These are phyloP conservation scores for Lithobates sylvaticus DNA, from an alignment of 2,797 vertebrate species.

Conservation along the genomic window DNA sequence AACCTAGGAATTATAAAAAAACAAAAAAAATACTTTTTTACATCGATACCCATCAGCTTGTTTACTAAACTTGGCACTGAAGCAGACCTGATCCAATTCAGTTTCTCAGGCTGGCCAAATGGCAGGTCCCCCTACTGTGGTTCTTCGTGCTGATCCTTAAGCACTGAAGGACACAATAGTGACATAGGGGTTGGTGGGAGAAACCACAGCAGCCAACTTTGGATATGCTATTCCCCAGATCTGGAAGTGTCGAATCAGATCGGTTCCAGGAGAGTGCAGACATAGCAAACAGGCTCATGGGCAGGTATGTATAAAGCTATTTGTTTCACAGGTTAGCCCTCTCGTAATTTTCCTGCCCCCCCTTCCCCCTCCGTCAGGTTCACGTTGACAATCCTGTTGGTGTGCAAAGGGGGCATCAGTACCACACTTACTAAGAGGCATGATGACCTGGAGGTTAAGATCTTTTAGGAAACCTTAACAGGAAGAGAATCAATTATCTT, in stretches of 20 bases:
- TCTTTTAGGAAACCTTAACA: neutral
- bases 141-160: neutral
- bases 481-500: constrained; percentile 16
- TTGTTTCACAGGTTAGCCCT: neutral
- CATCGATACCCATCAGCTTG: neutral
- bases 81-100: neutral
- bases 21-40: no score
- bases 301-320: neutral
- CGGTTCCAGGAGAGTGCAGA: neutral
- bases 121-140: neutral
- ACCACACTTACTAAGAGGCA: neutral
- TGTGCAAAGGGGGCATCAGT: neutral
- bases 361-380: neutral
- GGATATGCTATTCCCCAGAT: neutral
- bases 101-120: neutral
- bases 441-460: neutral
- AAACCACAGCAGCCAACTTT: neutral
- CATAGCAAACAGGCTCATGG: no score
- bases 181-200: neutral
- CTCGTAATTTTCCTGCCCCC: neutral
- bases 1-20: neutral
- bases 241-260: neutral
- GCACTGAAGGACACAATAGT: neutral
- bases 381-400: neutral
- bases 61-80: neutral